These are phyloP conservation scores for Thecophora atra DNA, from an alignment of 2,888 invertebrate genomes.

Conservation along the genomic window DNA sequence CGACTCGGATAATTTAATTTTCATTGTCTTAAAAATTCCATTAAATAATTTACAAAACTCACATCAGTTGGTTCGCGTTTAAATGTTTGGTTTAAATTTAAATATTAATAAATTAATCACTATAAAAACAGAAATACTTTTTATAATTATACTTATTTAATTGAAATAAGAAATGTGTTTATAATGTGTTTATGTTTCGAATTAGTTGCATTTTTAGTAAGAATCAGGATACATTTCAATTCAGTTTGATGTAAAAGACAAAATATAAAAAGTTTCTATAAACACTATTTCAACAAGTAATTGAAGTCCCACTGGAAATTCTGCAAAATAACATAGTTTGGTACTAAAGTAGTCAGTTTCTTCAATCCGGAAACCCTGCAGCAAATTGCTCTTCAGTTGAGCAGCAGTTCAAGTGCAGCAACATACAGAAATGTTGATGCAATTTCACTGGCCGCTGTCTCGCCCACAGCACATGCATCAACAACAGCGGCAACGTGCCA, in stretches of 20 bases:
- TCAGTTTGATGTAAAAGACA: background rate
- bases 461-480: background rate
- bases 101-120: background rate
- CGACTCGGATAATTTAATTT: too few species aligned
- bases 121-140: background rate
- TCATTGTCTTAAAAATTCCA: too few species aligned
- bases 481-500: background rate
- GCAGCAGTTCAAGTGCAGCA: too few species aligned
- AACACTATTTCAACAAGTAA: background rate
- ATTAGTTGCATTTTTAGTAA: too few species aligned
- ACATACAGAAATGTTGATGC: background rate
- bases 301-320: too few species aligned
- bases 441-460: background rate
- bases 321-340: too few species aligned
- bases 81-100: background rate
- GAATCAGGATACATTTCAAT: too few species aligned
- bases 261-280: background rate
- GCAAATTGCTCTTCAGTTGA: too few species aligned
- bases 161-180: background rate
- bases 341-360: background rate
- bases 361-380: background rate
- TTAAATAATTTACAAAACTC: too few species aligned
- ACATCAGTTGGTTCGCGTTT: background rate
- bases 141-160: background rate
- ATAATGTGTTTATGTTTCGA: background rate